phyloP scores from a whole-genome alignment of 35 echinoderm and acorn worm species.

The Apostichopus californicus region DNA sequence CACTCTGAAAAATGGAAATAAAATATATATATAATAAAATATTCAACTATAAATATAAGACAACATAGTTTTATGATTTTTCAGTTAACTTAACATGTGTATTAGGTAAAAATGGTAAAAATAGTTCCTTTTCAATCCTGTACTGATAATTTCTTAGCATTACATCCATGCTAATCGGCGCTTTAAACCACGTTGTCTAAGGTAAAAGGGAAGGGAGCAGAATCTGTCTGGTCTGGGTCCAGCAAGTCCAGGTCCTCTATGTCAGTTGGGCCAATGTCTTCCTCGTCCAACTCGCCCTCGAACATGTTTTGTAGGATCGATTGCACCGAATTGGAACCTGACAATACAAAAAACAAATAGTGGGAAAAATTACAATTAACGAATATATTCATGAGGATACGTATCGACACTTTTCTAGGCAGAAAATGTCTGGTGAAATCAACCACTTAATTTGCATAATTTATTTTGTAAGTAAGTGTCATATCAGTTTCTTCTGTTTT shows the following conservation, averaged over 20 bases:
- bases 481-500: no score
- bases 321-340: constrained; percentile 69
- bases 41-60: no score
- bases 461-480: no score
- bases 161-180: background rate
- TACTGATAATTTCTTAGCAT: background rate
- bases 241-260: constrained; percentile 63
- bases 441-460: no score
- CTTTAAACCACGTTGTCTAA: constrained; percentile 73
- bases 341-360: background rate
- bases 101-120: no score
- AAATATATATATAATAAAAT: no score
- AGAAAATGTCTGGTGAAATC: no score
- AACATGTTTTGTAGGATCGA: constrained; percentile 88
- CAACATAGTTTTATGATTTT: no score
- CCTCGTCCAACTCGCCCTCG: constrained; percentile 88
- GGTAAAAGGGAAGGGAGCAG: constrained; percentile 55
- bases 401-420: no score
- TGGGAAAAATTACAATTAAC: background rate
- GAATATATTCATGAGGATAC: background rate
- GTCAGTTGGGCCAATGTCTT: constrained; percentile 75
- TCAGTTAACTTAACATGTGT: no score
- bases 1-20: no score
- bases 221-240: constrained; percentile 45
- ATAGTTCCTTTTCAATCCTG: no score